Conservation (phyloP, 2,888 invertebrate genomes). For the Leptinotarsa haldemani region DNA sequence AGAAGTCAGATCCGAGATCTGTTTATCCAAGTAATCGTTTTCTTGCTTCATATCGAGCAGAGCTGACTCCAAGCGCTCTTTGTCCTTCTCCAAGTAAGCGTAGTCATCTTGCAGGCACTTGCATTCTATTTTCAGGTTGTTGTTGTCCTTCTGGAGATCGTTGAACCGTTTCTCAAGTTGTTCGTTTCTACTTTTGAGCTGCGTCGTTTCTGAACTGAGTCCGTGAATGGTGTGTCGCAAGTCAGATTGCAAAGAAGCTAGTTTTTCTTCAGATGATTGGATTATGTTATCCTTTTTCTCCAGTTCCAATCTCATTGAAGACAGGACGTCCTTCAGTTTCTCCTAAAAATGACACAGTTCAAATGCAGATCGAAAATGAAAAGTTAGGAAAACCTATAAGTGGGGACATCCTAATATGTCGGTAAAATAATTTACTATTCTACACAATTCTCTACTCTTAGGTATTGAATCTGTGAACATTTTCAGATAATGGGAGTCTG, state of each 20-base stretch:
- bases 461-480: too few relatives aligned
- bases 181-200: conserved; percentile 52
- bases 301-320: conserved; percentile 58
- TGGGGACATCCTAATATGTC: too few relatives aligned
- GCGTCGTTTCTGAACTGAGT: conserved; percentile 55
- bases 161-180: conserved; percentile 25
- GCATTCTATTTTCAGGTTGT: conserved; percentile 29
- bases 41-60: conserved; percentile 49
- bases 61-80: neutral
- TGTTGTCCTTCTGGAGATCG: conserved; percentile 9
- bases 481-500: too few relatives aligned
- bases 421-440: too few relatives aligned
- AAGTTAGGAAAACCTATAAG: too few relatives aligned
- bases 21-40: conserved; percentile 44
- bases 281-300: conserved; percentile 60
- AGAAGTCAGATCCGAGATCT: conserved; percentile 28
- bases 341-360: conserved; percentile 43
- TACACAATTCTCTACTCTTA: too few relatives aligned
- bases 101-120: conserved; percentile 31
- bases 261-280: conserved; percentile 58
- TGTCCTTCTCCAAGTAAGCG: conserved; percentile 11
- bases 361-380: neutral
- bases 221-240: conserved; percentile 58
- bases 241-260: conserved; percentile 57
- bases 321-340: conserved; percentile 57